Base-by-base conservation (phyloP, 2,888 invertebrate species). In the Harpagoxenus sublaevis region DNA sequence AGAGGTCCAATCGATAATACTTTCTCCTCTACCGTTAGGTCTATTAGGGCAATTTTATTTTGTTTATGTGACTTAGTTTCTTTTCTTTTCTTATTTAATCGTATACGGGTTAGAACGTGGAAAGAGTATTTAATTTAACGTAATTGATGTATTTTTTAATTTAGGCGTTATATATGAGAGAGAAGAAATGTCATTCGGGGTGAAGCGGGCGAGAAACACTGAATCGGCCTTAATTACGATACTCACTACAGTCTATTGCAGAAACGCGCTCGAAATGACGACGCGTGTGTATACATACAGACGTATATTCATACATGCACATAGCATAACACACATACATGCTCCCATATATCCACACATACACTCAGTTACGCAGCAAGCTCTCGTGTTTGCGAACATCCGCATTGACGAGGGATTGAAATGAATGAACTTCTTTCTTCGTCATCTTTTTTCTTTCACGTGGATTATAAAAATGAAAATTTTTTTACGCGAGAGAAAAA, bases 191-290 rank as follows among this genome's bases (percentile, higher is more conserved):
- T 51, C 35, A 8, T 48, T 71, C 48, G 8, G 28, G 48, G 23
- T 71, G 35, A 71, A 71, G 57, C 23, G 42, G 23, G 42, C 42
- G 42, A 35, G n/a, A 66, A 55, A 78, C 48, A 55, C 60, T 81
- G 60, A 79, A 81, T 81, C 79, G 79, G 79, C 35, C 79, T 81
- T 81, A 81, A 81, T 60, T 81, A 57, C 18, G 48, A 71, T 81
- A 81, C 60, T 71, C 71, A 71, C 12, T 71, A 60, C 60, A 60
- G 48, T 66, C 31, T 77, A 23, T 83, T 68, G 65, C 57, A 51
- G 60, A 71, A 77, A 68, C 10, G 39, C 77, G 39, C 28, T 77
- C 28, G 51, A 60, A 66, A 39, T 83, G 48, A 83, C 39, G 45
- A 60, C 48, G 66, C 66, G 28, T 77, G 57, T 83, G 51, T 77